Percentiles rank a stretch among this genome's conserved stretches.
Conservation (phyloP, 2,797 vertebrate genomes). For the Rallus crepitans region DNA sequence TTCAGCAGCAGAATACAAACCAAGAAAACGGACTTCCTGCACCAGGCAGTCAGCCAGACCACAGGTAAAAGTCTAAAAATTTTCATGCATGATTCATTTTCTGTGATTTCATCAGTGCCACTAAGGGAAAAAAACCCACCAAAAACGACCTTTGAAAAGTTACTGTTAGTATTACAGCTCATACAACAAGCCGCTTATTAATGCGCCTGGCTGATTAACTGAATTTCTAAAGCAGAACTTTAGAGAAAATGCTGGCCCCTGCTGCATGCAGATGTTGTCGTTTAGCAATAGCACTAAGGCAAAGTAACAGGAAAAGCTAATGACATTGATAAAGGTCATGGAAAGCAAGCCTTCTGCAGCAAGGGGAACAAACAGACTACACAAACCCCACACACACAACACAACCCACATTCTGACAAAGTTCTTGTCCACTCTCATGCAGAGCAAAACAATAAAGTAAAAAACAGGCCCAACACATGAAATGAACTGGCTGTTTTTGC, state of each 20-base stretch:
- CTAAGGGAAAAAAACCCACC: background rate
- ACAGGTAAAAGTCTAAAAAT: background rate
- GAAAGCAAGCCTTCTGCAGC: background rate
- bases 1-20: background rate
- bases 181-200: background rate
- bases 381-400: too few relatives aligned
- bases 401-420: background rate
- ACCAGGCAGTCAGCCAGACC: background rate
- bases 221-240: background rate
- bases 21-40: background rate
- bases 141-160: background rate
- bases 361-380: background rate
- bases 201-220: background rate
- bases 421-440: background rate
- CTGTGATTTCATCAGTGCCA: background rate
- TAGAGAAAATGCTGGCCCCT: background rate
- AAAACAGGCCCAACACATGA: background rate
- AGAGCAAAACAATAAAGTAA: background rate
- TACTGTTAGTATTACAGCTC: background rate
- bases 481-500: background rate
- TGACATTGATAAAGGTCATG: accelerated
- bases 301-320: background rate
- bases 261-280: background rate
- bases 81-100: background rate
- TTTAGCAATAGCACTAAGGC: background rate